A percentile compares a stretch with the other conserved stretches of the same genome.
Evolutionary conservation across 2,888 invertebrate species (phyloP).

Genomic region (Meandrusa payeni): DNA sequence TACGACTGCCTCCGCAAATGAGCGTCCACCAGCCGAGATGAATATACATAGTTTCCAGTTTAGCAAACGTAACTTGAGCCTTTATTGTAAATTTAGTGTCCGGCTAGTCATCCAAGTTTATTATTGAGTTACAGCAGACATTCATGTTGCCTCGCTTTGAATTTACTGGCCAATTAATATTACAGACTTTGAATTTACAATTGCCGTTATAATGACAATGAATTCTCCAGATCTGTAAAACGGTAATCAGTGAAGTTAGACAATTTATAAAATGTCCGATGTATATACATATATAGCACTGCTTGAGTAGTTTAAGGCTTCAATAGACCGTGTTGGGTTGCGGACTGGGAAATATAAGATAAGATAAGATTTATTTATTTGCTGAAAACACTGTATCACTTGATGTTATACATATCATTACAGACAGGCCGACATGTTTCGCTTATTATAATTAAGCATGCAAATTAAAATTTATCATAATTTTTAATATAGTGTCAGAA

Average conservation of each 20-base stretch:
- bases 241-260: constrained; percentile 1
- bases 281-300: no score
- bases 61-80: constrained; percentile 20
- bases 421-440: no score
- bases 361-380: no score
- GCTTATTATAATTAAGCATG: no score
- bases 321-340: no score
- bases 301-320: no score
- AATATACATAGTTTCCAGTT: constrained; percentile 22
- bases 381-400: no score
- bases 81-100: constrained; percentile 23
- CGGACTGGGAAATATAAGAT: no score
- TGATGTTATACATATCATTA: no score
- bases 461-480: no score
- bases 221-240: constrained; percentile 7
- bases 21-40: constrained; percentile 17
- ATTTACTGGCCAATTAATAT: constrained; percentile 16
- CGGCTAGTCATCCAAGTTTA: constrained; percentile 20
- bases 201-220: constrained; percentile 4
- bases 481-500: no score
- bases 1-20: constrained; percentile 20
- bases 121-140: constrained; percentile 21
- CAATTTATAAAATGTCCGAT: neutral
- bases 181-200: constrained; percentile 11
- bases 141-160: constrained; percentile 10